Conservation (phyloP, 2,113 vertebrate genomes). For the Camelus bactrianus region DNA sequence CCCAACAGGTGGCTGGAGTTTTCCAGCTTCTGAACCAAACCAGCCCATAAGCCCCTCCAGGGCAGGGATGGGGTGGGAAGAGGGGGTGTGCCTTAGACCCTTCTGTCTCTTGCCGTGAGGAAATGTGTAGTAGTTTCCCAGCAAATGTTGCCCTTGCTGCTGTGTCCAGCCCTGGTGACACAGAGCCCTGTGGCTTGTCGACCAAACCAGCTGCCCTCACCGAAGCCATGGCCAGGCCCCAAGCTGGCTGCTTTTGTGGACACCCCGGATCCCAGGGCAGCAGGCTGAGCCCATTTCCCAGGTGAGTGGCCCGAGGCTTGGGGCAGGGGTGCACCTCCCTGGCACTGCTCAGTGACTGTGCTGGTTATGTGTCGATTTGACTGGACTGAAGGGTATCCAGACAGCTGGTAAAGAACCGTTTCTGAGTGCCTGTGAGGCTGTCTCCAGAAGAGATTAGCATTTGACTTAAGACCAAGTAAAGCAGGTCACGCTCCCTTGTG, state of each 20-base stretch:
- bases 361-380: not conserved
- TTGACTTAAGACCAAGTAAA: not conserved
- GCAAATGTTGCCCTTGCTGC: not conserved
- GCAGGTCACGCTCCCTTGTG: accelerated
- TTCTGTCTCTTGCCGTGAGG: not conserved
- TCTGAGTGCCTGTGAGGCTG: not conserved
- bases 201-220: not conserved
- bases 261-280: not conserved
- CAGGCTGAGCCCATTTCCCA: not conserved
- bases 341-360: not conserved
- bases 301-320: not conserved
- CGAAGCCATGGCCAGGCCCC: not conserved
- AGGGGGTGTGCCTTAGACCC: not conserved
- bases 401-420: not conserved
- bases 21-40: not conserved
- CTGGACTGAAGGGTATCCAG: not conserved
- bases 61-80: accelerated
- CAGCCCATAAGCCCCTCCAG: not conserved
- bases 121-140: accelerated
- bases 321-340: not conserved
- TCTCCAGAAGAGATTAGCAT: no score
- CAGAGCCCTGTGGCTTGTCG: not conserved
- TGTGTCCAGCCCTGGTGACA: not conserved
- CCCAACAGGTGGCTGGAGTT: not conserved
- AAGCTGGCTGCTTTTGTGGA: accelerated